These are phyloP conservation scores for Hemicrepidius hirtus DNA, from an alignment of 2,888 invertebrate genomes.

Conservation along the genomic window DNA sequence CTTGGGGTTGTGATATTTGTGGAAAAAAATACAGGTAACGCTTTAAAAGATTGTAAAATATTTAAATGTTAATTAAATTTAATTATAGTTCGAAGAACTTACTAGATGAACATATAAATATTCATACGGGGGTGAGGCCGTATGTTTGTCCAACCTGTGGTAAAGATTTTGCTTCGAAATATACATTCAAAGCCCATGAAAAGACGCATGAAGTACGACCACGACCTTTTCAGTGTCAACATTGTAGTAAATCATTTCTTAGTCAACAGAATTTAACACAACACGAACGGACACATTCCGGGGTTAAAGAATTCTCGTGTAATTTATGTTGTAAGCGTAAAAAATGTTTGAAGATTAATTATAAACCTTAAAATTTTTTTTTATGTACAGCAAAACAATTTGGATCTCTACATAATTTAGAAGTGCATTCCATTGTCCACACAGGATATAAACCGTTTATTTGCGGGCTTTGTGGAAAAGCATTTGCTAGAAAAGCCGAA, in stretches of 20 bases:
- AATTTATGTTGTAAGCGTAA: conserved; percentile 78
- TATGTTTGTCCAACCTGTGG: conserved; percentile 80
- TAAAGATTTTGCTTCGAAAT: conserved; percentile 87
- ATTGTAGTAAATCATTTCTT: conserved; percentile 83
- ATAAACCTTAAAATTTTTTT: not conserved
- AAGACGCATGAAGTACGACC: conserved; percentile 83
- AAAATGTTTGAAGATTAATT: not conserved
- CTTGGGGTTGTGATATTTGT: conserved; percentile 80
- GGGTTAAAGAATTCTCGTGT: conserved; percentile 81
- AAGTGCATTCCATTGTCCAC: conserved; percentile 87
- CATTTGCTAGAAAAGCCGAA: conserved; percentile 85
- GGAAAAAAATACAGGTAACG: conserved; percentile 79
- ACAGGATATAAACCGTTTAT: conserved; percentile 83
- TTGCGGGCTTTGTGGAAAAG: conserved; percentile 82
- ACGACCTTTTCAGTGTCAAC: conserved; percentile 80
- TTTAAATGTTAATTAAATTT: not conserved
- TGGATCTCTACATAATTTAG: conserved; percentile 83
- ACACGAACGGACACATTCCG: conserved; percentile 84
- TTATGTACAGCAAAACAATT: conserved; percentile 79
- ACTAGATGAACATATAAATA: conserved; percentile 83
- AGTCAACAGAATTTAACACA: conserved; percentile 85
- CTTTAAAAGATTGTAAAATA: not conserved
- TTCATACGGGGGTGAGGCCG: conserved; percentile 81
- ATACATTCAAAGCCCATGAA: conserved; percentile 84
- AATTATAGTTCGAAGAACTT: conserved; percentile 76